Base-by-base conservation (phyloP, 1,140 invertebrate genomes). In the Anastatus disparis region DNA sequence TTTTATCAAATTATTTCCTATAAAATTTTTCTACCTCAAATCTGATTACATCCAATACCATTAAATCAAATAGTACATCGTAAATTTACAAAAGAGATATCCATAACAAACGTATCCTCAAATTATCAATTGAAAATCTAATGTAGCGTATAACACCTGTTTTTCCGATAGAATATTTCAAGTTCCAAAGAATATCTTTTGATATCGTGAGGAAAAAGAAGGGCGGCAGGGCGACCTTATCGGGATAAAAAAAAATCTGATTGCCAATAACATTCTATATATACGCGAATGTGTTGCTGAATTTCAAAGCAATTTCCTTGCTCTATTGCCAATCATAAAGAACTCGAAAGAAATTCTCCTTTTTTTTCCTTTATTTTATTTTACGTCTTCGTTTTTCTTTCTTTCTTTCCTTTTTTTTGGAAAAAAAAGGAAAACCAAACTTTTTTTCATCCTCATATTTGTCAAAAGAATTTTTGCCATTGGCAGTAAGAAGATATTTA, bases 251-350 rank as follows among this genome's bases (percentile, higher is more conserved):
- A 38, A 13, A 65, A 83, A 83, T 84, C 79, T 84, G 81, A 84
- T 83, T 82, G 79, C 79, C 82, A 82, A 82, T 82, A 83, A n/a
- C 79, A 81, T 82, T 81, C 76, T 77, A 79, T 78, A 35, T 35
- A 35, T 35, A 35, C 31, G 31, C 10, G n/a, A n/a, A n/a, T 26
- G 50, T 22, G 50, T 76, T 76, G 71, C 77, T n/a, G 79, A 82
- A 82, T 82, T 82, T 83, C 80, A 77, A 79, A 79, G 77, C 82
- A 82, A 83, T 83, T 83, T 83, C 79, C 80, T 81, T 79, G 80
- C 71, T 82, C 81, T 82, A 82, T 82, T 82, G 80, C 74, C 81
- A 82, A 82, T 83, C 79, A 79, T 76, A 79, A 82, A 81, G 79
- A 76, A 78, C 71, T 78, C 64, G 72, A 80, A 78, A 80, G n/a